Conservation (phyloP, 2,888 invertebrate genomes). For the Lordiphosa andalusiaca region DNA sequence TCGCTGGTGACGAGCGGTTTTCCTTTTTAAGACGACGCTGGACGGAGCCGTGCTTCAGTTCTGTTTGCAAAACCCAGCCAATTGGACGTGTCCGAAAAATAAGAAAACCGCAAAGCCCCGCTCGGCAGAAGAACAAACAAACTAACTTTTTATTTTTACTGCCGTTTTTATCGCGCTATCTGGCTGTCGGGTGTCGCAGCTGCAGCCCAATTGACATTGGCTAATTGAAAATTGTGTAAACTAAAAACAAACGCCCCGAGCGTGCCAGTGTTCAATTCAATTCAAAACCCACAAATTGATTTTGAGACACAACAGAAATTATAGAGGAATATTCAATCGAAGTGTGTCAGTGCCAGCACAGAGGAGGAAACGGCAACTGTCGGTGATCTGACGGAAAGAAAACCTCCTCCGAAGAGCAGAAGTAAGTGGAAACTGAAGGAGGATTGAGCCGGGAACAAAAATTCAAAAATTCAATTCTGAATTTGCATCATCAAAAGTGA, state of each 20-base stretch:
- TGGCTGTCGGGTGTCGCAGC: conserved; percentile 1
- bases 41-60: conserved; percentile 71
- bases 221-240: conserved; percentile 27
- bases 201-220: conserved; percentile 16
- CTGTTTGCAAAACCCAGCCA: conserved; percentile 75
- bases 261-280: conserved; percentile 30
- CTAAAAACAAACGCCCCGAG: conserved; percentile 5
- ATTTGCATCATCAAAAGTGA: too few relatives aligned
- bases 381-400: too few relatives aligned
- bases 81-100: conserved; percentile 59
- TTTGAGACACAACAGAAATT: neutral
- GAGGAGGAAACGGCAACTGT: neutral
- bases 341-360: conserved; percentile 29
- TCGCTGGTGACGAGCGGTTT: conserved; percentile 53
- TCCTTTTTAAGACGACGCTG: conserved; percentile 59
- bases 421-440: too few relatives aligned
- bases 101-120: conserved; percentile 6
- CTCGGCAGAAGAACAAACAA: conserved; percentile 4
- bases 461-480: too few relatives aligned
- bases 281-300: conserved; percentile 18
- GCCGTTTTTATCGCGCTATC: conserved; percentile 27
- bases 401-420: too few relatives aligned
- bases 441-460: too few relatives aligned
- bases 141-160: conserved; percentile 1
- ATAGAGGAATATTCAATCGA: conserved; percentile 10